Percentiles rank a stretch among this genome's conserved stretches.
Conservation (phyloP, 2,888 invertebrate genomes). For the Seira ritae region DNA sequence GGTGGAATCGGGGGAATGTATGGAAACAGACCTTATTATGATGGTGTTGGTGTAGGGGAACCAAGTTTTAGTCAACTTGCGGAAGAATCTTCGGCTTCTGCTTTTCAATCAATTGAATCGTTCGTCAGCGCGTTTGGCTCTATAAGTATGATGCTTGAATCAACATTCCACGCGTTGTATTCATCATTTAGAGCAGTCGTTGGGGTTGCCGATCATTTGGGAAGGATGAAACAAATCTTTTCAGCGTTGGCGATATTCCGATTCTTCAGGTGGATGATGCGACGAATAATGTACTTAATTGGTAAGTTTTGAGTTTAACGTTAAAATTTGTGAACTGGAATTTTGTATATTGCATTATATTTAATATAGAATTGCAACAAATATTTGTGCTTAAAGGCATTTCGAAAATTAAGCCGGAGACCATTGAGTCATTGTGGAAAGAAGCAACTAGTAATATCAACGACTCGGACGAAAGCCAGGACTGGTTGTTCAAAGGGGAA, state of each 20-base stretch:
- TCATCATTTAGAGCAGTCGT: conserved; percentile 96
- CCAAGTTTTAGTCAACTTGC: conserved; percentile 86
- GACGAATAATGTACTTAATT: conserved; percentile 83
- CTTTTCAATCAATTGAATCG: conserved; percentile 96
- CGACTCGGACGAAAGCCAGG: conserved; percentile 75
- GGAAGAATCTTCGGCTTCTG: conserved; percentile 92
- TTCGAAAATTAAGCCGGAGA: conserved; percentile 71
- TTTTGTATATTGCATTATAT: neutral
- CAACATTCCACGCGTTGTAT: conserved; percentile 95
- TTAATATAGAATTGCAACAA: neutral
- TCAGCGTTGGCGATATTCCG: conserved; percentile 90
- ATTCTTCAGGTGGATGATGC: conserved; percentile 87
- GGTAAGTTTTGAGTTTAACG: conserved; percentile 77
- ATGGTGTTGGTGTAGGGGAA: conserved; percentile 55
- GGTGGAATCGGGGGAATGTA: conserved; percentile 43
- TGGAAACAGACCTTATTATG: conserved; percentile 46
- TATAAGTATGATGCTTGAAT: conserved; percentile 97
- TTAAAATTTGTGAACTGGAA: neutral
- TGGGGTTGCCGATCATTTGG: conserved; percentile 96
- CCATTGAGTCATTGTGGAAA: conserved; percentile 68
- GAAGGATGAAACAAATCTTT: conserved; percentile 90
- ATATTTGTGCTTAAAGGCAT: conserved; percentile 52
- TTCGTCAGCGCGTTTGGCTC: conserved; percentile 94
- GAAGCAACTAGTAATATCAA: conserved; percentile 76
- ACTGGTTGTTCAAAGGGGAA: conserved; percentile 75